These are phyloP conservation scores for Hyperoplus lanceolatus DNA, from an alignment of 2,797 vertebrate genomes.

Conservation along the genomic window DNA sequence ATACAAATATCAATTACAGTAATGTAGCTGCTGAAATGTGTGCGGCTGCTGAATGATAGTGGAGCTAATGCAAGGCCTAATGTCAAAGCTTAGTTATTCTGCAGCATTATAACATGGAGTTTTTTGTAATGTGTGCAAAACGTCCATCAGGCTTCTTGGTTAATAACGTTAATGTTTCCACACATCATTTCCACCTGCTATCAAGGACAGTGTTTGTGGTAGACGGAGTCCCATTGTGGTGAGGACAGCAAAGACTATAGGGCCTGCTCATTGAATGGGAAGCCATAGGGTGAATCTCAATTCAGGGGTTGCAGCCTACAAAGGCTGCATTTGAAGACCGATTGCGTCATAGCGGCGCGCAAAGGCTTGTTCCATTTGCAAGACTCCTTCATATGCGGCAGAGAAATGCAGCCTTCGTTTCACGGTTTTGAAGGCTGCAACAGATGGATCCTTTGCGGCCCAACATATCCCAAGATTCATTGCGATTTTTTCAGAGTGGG, in stretches of 20 bases:
- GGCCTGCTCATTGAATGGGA: background rate
- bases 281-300: background rate
- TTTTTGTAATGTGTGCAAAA: background rate
- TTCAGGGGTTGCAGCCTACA: no score
- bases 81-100: slow-evolving; percentile 6
- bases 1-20: slow-evolving; percentile 78
- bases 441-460: no score
- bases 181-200: background rate
- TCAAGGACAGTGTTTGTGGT: background rate
- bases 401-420: no score
- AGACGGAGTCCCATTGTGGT: background rate
- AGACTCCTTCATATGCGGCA: no score
- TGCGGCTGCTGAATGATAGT: slow-evolving; percentile 43
- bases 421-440: no score
- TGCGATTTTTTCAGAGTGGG: no score
- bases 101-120: background rate
- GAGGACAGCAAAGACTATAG: background rate
- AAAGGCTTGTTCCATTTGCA: no score
- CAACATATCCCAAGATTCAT: no score
- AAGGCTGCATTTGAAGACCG: no score
- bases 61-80: slow-evolving; percentile 14
- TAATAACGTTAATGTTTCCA: background rate
- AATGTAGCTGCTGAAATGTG: slow-evolving; percentile 61
- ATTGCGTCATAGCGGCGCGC: no score
- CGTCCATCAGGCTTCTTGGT: no score